Percentiles rank a stretch among this genome's conserved stretches.
Evolutionary conservation across 2,113 vertebrate genomes (phyloP).

Genomic region (Hylia prasina): DNA sequence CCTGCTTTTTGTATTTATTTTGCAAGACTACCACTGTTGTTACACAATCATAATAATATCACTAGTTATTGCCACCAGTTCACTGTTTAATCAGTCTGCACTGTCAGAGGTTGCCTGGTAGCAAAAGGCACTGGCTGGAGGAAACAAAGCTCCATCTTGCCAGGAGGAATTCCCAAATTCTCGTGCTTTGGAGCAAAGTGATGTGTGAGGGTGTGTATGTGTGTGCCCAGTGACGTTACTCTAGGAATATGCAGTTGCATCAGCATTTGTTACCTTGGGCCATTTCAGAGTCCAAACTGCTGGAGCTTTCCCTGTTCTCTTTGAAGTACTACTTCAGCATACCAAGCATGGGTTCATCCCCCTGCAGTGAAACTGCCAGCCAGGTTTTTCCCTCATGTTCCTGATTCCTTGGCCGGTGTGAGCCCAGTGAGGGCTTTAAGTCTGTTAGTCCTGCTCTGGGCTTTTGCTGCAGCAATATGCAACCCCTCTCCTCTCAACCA

Average conservation of each 20-base stretch:
- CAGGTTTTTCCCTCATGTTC: background rate
- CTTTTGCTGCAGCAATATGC: fast-evolving
- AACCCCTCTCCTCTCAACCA: background rate
- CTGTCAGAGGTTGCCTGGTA: background rate
- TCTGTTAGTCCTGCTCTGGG: background rate
- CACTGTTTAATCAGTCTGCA: background rate
- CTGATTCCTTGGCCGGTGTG: background rate
- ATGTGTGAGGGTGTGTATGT: background rate
- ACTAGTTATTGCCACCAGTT: background rate
- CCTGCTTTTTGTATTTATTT: background rate
- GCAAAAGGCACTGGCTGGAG: background rate
- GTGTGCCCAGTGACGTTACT: background rate
- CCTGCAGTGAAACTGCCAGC: background rate
- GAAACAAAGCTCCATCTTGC: background rate
- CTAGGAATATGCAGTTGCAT: background rate
- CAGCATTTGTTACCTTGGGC: background rate
- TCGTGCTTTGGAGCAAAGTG: background rate
- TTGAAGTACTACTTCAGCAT: background rate
- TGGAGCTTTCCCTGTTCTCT: background rate
- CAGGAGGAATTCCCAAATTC: background rate
- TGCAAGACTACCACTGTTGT: background rate
- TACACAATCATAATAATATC: background rate
- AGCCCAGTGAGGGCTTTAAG: background rate
- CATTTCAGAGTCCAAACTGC: background rate
- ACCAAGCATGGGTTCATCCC: fast-evolving